Percentiles rank a stretch among this genome's conserved stretches.
Conservation (phyloP, 1,140 invertebrate species). For the Drosophila repleta region DNA sequence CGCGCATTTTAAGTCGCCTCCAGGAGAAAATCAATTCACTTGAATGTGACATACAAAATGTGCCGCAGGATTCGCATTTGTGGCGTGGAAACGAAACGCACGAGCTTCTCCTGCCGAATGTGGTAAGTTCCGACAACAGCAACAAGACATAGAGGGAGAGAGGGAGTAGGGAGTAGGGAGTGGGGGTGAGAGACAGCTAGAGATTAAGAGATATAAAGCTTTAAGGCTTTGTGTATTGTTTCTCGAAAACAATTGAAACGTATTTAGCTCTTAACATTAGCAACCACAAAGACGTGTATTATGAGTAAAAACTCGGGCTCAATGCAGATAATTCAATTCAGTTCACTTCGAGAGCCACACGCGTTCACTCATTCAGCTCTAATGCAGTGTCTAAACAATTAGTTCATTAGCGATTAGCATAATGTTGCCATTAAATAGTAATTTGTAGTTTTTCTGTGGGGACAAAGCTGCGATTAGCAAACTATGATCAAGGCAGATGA, state of each 20-base stretch:
- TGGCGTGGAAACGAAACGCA: slow-evolving; percentile 88
- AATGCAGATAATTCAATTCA: neutral
- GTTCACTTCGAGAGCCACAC: neutral
- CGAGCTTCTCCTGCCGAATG: slow-evolving; percentile 86
- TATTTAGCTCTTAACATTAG: slow-evolving; percentile 64
- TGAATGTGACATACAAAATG: slow-evolving; percentile 86
- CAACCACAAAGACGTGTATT: neutral
- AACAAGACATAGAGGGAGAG: neutral
- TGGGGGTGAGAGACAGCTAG: neutral
- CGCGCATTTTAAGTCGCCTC: slow-evolving; percentile 82
- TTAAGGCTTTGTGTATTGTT: slow-evolving; percentile 28
- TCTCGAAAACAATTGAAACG: slow-evolving; percentile 57
- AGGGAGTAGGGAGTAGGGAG: neutral
- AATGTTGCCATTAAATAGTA: slow-evolving; percentile 2
- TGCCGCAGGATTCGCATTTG: slow-evolving; percentile 86
- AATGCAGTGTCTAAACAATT: neutral
- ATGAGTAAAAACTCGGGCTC: neutral
- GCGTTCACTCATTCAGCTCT: neutral
- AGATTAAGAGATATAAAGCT: slow-evolving; percentile 5
- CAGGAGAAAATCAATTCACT: slow-evolving; percentile 86
- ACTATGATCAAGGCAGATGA: neutral
- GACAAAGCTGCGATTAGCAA: neutral
- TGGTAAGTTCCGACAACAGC: slow-evolving; percentile 84
- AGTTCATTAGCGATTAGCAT: neutral
- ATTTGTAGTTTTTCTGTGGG: neutral